Evolutionary conservation across 64 coral and sea anemone species (phyloP), one percentile per base, ranked within the genome.

Genomic region (Catalaphyllia jardinei): DNA sequence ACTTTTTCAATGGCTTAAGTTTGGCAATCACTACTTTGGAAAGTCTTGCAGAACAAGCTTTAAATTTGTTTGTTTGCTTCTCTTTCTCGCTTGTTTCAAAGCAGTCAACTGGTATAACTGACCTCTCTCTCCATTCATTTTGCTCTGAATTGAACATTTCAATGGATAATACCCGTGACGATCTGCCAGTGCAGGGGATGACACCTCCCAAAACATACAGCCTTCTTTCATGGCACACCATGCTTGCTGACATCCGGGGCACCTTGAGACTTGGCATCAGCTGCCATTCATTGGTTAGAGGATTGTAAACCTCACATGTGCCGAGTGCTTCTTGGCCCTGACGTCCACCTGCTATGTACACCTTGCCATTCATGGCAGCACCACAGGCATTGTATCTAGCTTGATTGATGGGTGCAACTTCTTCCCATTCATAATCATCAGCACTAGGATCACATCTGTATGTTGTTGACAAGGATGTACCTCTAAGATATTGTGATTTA

Each of bases 301-400:
- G 78, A 30, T 80, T 12, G 9, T 80, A 80, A 22, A 80, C 11
- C 29, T 80, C 78, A 30, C 78, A 80, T 18, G 78, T 29, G 3
- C 31, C 13, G 22, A 60, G 12, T 4, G 31, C 54, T 12, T 3
- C n/a, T 17, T 0, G 10, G 0, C 11, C 6, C 12, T 61, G 24
- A 10, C 25, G 16, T 10, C 78, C 78, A 62, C 78, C 78, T 18
- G 78, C 78, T 61, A 80, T 31, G 29, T 80, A 80, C 25, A 80
- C 55, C 27, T 80, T 80, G 52, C 78, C 78, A 80, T 30, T 80
- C 28, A 80, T 60, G 25, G 54, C 52, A 5, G 25, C 29, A 30
- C 78, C 78, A 80, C 30, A 80, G 18, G 78, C 78, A 60, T 29
- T 2, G 60, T 31, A 12, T 25, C 78, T 80, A 2, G 27, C 52